Evolutionary conservation across 1,140 invertebrate genomes (phyloP), one percentile per base, ranked within the genome.

Genomic region (Pteromalus puparum): DNA sequence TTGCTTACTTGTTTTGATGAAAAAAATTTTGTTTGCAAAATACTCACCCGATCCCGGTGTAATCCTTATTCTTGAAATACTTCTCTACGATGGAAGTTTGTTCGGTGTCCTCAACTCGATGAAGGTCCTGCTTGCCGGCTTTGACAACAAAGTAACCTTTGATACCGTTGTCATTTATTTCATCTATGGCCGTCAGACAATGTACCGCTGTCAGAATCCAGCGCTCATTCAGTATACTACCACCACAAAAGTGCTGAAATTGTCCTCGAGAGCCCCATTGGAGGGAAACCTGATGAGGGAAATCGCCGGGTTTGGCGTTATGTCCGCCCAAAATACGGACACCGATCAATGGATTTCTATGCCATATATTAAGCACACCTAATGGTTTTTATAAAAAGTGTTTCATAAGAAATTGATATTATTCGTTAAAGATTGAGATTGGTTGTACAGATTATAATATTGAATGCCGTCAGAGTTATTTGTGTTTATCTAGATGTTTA

Each of bases 131-230:
- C 24, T 75, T 75, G 10, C 81, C 81, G 38, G 61, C 81, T n/a
- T 82, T 82, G 0, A 89, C 81, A 10, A 26, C 6, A 67, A 24
- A n/a, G 65, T 67, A 67, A 15, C n/a, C 67, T 5, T 24, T 3
- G 65, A 24, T 24, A 28, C n/a, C 67, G 9, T 0, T 5, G 3
- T 68, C n/a, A 5, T 68, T 68, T 4, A 68, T 68, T 26, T 0
- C 4, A 6, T 68, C n/a, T 48, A 24, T 24, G 65, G 6, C 21
- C n/a, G 6, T 10, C 21, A 68, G 0, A 77, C 94, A 95, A 85
- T 95, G 94, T 72, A 91, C 94, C 72, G 94, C 94, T 4, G 93
- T 94, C 13, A 95, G 61, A 61, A 95, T 84, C 87, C 90, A 94
- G 2, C 89, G 73, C 6, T 90, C 86, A 21, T 83, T 89, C 42